Evolutionary conservation across 2,888 invertebrate species (phyloP), one percentile per base, ranked within the genome.

Genomic region (Latheticus oryzae): DNA sequence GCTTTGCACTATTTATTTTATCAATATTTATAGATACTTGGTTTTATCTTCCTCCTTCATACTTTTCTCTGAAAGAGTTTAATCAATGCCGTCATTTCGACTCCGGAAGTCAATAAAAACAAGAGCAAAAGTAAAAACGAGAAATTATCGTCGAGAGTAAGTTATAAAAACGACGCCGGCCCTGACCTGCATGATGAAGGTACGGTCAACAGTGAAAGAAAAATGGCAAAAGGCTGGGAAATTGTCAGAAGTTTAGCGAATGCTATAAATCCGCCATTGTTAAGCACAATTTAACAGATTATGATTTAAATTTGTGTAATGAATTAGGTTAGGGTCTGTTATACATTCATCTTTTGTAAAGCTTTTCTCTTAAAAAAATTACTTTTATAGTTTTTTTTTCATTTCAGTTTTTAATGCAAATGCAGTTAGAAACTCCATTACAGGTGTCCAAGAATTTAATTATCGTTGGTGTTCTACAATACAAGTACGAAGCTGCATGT

Each of bases 381-480:
- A n/a, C n/a, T n/a, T n/a, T 24, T 4, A n/a, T 1, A 5, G 11
- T 19, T 32, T 19, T 56, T 50, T 42, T 32, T 56, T 24, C 17
- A 50, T 54, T 57, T 37, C 54, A 55, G 61, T 61, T 53, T 55
- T 40, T 40, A 60, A 63, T 61, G 60, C 63, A 63, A 65, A 65
- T 61, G 58, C 60, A 58, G 58, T 61, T 60, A 38, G 53, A 56
- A 61, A 65, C 60, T 65, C 56, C 56, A 64, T 64, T 64, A 61
- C 59, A 65, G 63, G 61, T 61, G 59, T 58, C 58, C 60, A 50
- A 63, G 42, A 63, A 65, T 65, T 65, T 61, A 63, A 65, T 65
- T 65, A 65, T 60, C 55, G 54, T 52, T 37, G 51, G 62, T 58
- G 51, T 58, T 60, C 60, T 59, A 57, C 58, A 57, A 57, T 60